Base-by-base conservation (phyloP, 2,888 invertebrate species). In the Embidobia sp. region DNA sequence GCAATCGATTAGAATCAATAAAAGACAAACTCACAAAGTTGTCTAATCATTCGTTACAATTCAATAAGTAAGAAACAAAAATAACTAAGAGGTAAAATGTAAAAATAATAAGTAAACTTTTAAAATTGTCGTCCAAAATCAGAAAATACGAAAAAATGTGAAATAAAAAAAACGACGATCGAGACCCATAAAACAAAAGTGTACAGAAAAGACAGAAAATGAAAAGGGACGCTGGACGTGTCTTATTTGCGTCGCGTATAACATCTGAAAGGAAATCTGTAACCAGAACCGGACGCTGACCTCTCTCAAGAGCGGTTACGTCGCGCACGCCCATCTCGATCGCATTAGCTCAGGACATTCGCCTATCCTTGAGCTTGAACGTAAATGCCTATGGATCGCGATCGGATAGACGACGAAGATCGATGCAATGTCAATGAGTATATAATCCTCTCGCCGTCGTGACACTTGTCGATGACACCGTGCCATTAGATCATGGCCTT, bases 291-390 rank as follows among this genome's bases (percentile, higher is more conserved):
- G 74, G 73, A 66, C 73, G 61, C 74, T 74, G 74, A 74, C 74
- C 74, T 74, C 61, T 61, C 74, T 55, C 74, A 74, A 74, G 74
- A 64, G 35, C 66, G 46, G 66, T 51, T 67, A 40, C 55, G 73
- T 42, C 59, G 73, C 74, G 59, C 61, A 67, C 74, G 53, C 74
- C 74, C 61, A 67, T 74, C 67, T 66, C 59, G 63, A 37, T 29
- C 22, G 49, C 46, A 63, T 72, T 72, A 51, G 59, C 44, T 51
- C 66, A 74, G 74, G 74, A 74, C 74, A 61, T 67, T 74, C 74
- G 74, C 74, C 74, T 72, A 67, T 74, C 74, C 74, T 74, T 74
- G 74, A 74, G 74, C 74, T 74, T 74, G 74, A 74, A 61, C 66
- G 53, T 61, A 61, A 74, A 40, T 35, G 44, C 49, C 48, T 53